These are phyloP conservation scores for Lates calcarifer DNA, from an alignment of 2,113 vertebrate genomes.

Conservation along the genomic window DNA sequence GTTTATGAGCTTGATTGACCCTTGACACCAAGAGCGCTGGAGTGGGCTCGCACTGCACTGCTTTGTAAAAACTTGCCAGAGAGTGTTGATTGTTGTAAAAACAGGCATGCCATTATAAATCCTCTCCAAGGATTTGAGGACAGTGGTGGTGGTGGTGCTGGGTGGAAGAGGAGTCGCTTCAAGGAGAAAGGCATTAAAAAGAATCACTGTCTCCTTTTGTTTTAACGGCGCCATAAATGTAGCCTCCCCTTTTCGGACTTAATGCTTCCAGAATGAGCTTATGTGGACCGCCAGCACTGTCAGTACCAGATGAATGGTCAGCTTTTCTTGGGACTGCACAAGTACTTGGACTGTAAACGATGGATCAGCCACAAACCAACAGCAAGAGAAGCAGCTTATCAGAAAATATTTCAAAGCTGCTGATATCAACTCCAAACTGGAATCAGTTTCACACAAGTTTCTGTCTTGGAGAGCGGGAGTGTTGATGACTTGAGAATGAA, in stretches of 20 bases:
- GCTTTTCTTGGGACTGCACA: not conserved
- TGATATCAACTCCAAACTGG: not conserved
- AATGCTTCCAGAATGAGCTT: constrained; percentile 40
- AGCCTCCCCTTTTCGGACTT: constrained; percentile 22
- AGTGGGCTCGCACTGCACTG: constrained; percentile 13
- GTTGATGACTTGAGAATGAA: not conserved
- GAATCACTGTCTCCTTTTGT: constrained; percentile 62
- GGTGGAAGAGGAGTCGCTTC: constrained; percentile 28
- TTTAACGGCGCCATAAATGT: constrained; percentile 64
- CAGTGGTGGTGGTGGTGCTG: not conserved
- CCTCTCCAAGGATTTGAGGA: constrained; percentile 32
- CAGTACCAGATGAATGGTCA: constrained; percentile 2
- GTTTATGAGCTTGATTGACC: constrained; percentile 65
- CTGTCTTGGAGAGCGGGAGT: not conserved
- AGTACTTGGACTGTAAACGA: not conserved
- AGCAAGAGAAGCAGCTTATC: constrained; percentile 8
- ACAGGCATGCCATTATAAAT: constrained; percentile 49
- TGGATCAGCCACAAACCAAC: not conserved
- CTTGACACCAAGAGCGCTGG: constrained; percentile 31
- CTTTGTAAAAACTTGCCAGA: constrained; percentile 50
- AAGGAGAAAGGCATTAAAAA: constrained; percentile 69
- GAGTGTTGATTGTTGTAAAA: constrained; percentile 54
- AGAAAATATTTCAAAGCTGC: not conserved
- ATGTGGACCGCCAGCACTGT: not conserved
- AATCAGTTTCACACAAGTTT: not conserved